Evolutionary conservation across 2,888 invertebrate species (phyloP), one percentile per base, ranked within the genome.

Genomic region (Stenoptilia bipunctidactyla): DNA sequence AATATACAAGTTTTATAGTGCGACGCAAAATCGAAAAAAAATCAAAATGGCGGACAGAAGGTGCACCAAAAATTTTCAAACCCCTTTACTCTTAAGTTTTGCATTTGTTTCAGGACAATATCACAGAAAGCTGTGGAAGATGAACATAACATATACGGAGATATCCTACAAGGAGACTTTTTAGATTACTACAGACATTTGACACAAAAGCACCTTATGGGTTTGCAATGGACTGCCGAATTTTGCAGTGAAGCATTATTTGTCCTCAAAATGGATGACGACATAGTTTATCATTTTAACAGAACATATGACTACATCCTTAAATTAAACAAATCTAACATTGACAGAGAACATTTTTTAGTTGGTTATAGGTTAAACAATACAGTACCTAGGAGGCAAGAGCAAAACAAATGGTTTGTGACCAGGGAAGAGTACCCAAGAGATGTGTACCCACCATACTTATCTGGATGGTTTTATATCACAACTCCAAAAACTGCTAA

Each of bases 381-480:
- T 37, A 88, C 89, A 71, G 67, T 63, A 30, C 90, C 92, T 0
- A 88, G 88, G 46, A 80, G 94, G 45, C 85, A 88, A 39, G 80
- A 76, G 42, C 84, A 84, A 6, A 94, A 90, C 57, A 94, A 94
- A 64, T 94, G 94, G 94, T 94, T 85, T 67, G 93, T 94, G 0
- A 88, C 89, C 0, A 57, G 65, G 41, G 66, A 86, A 5, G 94
- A 94, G 61, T 94, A 88, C 58, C 45, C 73, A 0, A 61, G 65
- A 10, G 68, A 83, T 13, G 53, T 62, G 1, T 95, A 94, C 66
- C 93, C 94, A 0, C 69, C 87, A 13, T 94, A 92, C 61, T 69
- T 93, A 6, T 93, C 93, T 3, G 94, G 94, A 1, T 94, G 94
- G 94, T 86, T 93, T 52, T 95, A 95, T 51, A 76, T 93, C 1